phyloP scores from a whole-genome alignment of 2,797 vertebrate genomes.

The Acridotheres tristis region DNA sequence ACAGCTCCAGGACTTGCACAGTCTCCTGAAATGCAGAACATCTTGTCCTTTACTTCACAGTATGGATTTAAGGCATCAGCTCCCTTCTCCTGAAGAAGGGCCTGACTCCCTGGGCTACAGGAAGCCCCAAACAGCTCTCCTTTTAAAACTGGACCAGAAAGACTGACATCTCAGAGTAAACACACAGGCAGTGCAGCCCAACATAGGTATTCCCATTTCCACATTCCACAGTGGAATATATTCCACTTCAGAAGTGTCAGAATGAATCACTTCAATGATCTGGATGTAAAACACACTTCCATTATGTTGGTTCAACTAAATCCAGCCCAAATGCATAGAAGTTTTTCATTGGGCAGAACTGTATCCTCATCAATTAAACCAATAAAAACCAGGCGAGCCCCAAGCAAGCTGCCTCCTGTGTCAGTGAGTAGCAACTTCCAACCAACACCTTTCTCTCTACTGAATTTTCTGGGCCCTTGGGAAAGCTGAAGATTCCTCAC shows the following conservation, averaged over 20 bases:
- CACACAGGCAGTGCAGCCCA: not conserved
- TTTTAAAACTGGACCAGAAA: not conserved
- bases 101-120: not conserved
- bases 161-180: not conserved
- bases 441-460: not conserved
- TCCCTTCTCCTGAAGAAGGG: not conserved
- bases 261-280: not conserved
- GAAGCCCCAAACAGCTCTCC: not conserved
- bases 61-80: not conserved
- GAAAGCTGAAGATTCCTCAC: not conserved
- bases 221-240: not conserved
- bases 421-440: not conserved
- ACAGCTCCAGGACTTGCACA: not conserved
- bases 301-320: not conserved
- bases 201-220: not conserved
- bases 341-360: not conserved
- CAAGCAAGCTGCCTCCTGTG: not conserved
- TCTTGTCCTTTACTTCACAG: not conserved
- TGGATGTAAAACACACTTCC: not conserved
- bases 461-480: not conserved
- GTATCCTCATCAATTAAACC: not conserved
- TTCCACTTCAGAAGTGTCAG: not conserved
- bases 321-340: not conserved
- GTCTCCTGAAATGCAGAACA: not conserved
- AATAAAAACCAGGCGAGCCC: not conserved